phyloP scores from a whole-genome alignment of 2,888 invertebrate species.

The Drosophila glabriapex region DNA sequence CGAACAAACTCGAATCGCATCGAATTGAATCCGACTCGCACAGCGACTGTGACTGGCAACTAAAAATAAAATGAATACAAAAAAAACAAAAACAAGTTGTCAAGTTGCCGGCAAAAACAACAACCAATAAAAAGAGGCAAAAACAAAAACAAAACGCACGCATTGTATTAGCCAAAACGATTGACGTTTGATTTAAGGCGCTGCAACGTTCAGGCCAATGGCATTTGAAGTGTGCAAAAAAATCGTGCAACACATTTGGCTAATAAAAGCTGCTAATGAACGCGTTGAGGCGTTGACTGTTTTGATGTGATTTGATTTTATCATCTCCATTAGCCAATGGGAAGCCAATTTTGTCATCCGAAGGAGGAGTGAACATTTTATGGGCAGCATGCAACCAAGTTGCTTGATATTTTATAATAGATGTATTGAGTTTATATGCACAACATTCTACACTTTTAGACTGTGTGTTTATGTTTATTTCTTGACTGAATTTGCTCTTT shows the following conservation, averaged over 20 bases:
- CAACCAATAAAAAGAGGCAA: constrained; percentile 43
- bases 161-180: constrained; percentile 56
- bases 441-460: background rate
- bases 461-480: background rate
- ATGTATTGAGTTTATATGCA: background rate
- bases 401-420: background rate
- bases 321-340: constrained; percentile 50
- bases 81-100: constrained; percentile 33
- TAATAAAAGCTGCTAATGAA: constrained; percentile 76
- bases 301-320: constrained; percentile 33
- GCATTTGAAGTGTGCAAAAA: constrained; percentile 37
- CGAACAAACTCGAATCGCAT: constrained; percentile 13
- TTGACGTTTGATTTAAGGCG: constrained; percentile 51
- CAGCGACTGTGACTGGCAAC: constrained; percentile 26
- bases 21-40: constrained; percentile 21
- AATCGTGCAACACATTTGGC: constrained; percentile 67
- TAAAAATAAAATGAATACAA: constrained; percentile 5
- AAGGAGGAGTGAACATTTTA: constrained; percentile 25
- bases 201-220: constrained; percentile 57
- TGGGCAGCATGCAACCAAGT: background rate
- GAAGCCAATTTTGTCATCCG: constrained; percentile 23
- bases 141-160: constrained; percentile 1
- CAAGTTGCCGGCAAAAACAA: constrained; percentile 28
- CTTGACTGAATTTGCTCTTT: background rate
- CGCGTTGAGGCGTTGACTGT: constrained; percentile 58